Conservation (phyloP, 2,888 invertebrate species). For the Ctenicera cuprea region DNA sequence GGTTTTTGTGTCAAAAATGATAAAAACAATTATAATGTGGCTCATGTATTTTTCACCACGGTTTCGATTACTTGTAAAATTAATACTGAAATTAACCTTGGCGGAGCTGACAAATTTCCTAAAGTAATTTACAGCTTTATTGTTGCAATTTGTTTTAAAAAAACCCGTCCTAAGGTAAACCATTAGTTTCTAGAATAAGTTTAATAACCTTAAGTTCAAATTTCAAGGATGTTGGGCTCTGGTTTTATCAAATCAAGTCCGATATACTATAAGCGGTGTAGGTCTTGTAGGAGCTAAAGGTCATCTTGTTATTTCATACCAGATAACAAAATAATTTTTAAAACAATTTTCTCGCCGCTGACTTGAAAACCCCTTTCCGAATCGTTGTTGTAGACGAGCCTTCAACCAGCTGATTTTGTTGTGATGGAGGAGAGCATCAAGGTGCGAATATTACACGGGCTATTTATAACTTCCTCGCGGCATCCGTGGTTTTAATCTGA, state of each 20-base stretch:
- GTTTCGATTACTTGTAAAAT: too few species aligned
- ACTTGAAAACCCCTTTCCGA: too few species aligned
- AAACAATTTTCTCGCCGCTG: background rate
- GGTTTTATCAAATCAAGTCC: constrained; percentile 4
- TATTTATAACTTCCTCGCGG: constrained; percentile 1
- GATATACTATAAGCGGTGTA: background rate
- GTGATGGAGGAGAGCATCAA: background rate
- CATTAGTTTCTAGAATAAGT: constrained; percentile 1
- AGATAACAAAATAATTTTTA: background rate
- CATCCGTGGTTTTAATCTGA: constrained; percentile 13
- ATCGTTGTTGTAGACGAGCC: background rate
- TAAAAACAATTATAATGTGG: too few species aligned
- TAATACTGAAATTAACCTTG: too few species aligned
- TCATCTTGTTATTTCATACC: background rate
- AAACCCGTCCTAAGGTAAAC: background rate
- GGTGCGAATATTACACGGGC: background rate
- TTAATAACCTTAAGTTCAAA: constrained; percentile 30
- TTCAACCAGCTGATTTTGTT: constrained; percentile 11
- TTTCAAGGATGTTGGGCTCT: constrained; percentile 23
- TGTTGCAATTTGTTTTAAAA: background rate
- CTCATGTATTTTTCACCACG: too few species aligned
- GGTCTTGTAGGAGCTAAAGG: constrained; percentile 12
- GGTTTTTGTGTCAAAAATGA: too few species aligned
- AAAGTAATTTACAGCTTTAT: background rate
- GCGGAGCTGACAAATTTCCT: too few species aligned